phyloP scores from a whole-genome alignment of 2,113 vertebrate genomes.

The Isurus oxyrinchus region DNA sequence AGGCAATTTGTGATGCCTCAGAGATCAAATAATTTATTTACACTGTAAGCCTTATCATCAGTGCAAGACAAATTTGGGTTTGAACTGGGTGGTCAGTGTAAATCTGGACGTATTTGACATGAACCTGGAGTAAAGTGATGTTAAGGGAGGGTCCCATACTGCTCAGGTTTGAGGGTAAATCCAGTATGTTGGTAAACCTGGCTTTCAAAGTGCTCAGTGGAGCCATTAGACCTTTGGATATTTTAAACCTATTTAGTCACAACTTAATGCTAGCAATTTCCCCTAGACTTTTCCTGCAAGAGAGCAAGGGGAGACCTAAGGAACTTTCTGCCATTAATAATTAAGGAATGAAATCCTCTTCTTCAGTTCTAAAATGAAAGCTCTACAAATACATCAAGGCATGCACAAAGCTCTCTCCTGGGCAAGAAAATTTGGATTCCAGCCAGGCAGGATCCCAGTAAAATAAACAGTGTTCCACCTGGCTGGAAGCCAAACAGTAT shows the following conservation, averaged over 20 bases:
- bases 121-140: background rate
- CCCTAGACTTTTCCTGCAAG: background rate
- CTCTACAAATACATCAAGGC: background rate
- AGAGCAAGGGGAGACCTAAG: background rate
- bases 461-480: background rate
- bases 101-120: background rate
- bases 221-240: background rate
- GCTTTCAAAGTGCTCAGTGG: background rate
- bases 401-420: background rate
- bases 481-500: background rate
- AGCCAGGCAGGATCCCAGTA: background rate
- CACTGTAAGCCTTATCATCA: background rate
- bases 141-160: background rate
- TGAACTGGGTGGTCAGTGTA: background rate
- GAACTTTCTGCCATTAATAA: background rate
- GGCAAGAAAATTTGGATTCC: background rate
- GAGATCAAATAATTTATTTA: background rate
- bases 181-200: background rate
- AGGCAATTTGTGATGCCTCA: background rate
- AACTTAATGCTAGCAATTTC: background rate
- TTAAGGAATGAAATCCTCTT: background rate
- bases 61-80: background rate
- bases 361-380: background rate
- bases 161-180: background rate
- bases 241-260: background rate